A percentile compares a stretch with the other conserved stretches of the same genome.
These are phyloP conservation scores for Ruditapes philippinarum DNA, from an alignment of 1,140 invertebrate genomes.

Conservation along the genomic window DNA sequence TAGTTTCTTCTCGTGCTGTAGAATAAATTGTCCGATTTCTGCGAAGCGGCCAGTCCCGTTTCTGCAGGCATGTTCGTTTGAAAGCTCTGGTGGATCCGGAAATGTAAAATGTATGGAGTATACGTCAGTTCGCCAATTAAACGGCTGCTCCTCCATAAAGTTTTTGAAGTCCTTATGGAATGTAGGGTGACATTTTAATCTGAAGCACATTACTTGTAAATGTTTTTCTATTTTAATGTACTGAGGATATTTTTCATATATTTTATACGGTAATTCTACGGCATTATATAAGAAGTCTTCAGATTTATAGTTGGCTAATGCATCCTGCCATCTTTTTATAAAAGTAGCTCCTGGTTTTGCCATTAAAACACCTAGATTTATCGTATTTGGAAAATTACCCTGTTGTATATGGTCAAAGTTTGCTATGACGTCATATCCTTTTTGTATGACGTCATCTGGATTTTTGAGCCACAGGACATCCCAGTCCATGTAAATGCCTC, in stretches of 20 bases:
- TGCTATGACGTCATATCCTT: constrained; percentile 75
- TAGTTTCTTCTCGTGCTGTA: constrained; percentile 65
- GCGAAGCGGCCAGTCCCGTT: constrained; percentile 74
- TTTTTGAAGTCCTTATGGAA: constrained; percentile 75
- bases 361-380: constrained; percentile 82
- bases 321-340: constrained; percentile 75
- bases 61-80: constrained; percentile 62
- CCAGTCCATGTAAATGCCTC: constrained; percentile 83
- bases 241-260: constrained; percentile 79
- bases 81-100: constrained; percentile 77
- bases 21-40: constrained; percentile 77
- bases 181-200: constrained; percentile 80
- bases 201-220: constrained; percentile 80
- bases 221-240: constrained; percentile 74
- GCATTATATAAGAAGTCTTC: constrained; percentile 81
- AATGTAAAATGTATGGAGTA: constrained; percentile 81
- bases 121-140: constrained; percentile 78
- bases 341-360: constrained; percentile 78
- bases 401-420: constrained; percentile 79
- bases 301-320: constrained; percentile 74
- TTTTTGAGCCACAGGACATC: constrained; percentile 80
- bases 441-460: constrained; percentile 70
- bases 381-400: constrained; percentile 74
- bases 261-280: constrained; percentile 79
- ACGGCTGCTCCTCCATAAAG: constrained; percentile 70